Conservation (phyloP, 2,888 invertebrate species). For the Idaea dimidiata region DNA sequence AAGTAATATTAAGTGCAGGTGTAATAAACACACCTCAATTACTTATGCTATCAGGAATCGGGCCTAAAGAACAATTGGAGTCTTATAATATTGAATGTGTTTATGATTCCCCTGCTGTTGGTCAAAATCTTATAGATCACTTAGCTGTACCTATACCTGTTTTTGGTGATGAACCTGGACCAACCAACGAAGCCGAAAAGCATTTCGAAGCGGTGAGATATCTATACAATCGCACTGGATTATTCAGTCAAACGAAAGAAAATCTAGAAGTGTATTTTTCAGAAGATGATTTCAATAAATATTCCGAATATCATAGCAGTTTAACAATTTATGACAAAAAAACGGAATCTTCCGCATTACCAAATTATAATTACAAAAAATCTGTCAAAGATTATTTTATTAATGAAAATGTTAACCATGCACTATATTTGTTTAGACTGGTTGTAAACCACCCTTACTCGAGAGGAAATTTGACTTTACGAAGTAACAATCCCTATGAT, state of each 20-base stretch:
- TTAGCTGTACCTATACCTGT: slow-evolving; percentile 56
- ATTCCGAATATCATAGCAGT: slow-evolving; percentile 46
- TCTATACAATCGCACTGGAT: slow-evolving; percentile 48
- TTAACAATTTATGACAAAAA: slow-evolving; percentile 49
- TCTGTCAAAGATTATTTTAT: slow-evolving; percentile 37
- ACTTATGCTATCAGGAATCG: slow-evolving; percentile 31
- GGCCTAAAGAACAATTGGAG: slow-evolving; percentile 51
- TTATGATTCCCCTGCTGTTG: slow-evolving; percentile 68
- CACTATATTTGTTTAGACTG: slow-evolving; percentile 52
- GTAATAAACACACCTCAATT: slow-evolving; percentile 59
- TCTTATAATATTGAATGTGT: slow-evolving; percentile 54
- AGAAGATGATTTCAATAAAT: slow-evolving; percentile 39
- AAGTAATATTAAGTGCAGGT: slow-evolving; percentile 63
- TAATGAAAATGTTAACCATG: slow-evolving; percentile 41
- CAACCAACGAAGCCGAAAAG: slow-evolving; percentile 33
- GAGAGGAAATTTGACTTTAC: slow-evolving; percentile 77
- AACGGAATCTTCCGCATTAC: slow-evolving; percentile 2
- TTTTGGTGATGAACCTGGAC: slow-evolving; percentile 44
- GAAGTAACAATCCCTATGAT: slow-evolving; percentile 77
- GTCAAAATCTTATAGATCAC: slow-evolving; percentile 80
- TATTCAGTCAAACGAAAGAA: slow-evolving; percentile 68
- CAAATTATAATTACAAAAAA: slow-evolving; percentile 33
- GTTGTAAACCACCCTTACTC: slow-evolving; percentile 73
- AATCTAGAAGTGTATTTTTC: slow-evolving; percentile 70
- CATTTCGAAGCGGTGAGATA: slow-evolving; percentile 66